Conservation (phyloP, 2,888 invertebrate genomes). For the Drosophila mayaguana region DNA sequence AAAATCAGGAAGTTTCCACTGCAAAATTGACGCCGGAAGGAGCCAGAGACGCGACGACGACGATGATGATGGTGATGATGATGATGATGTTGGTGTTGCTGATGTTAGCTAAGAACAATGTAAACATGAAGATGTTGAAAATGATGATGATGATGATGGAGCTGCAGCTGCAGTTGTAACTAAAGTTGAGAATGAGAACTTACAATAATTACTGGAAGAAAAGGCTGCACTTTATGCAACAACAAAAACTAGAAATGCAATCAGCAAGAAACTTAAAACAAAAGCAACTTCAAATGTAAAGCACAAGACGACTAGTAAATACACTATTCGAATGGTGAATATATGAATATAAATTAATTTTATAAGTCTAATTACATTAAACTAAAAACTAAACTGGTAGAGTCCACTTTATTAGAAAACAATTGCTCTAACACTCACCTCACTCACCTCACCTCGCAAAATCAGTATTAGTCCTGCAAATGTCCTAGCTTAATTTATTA, state of each 20-base stretch:
- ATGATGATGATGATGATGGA: not conserved
- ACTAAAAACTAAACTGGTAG: too few species aligned
- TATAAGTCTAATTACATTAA: not conserved
- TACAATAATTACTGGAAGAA: constrained; percentile 63
- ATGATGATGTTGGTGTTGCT: constrained; percentile 12
- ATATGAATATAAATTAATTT: not conserved
- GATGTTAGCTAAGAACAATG: constrained; percentile 25
- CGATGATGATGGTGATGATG: constrained; percentile 30
- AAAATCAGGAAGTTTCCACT: constrained; percentile 79
- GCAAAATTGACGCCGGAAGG: constrained; percentile 68
- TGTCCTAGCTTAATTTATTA: too few species aligned
- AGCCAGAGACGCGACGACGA: constrained; percentile 53
- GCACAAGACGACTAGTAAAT: constrained; percentile 1
- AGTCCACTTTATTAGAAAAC: too few species aligned
- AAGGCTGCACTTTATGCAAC: constrained; percentile 59
- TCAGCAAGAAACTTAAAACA: constrained; percentile 45
- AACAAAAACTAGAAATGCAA: constrained; percentile 59
- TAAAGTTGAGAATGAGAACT: constrained; percentile 23
- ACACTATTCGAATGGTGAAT: constrained; percentile 8
- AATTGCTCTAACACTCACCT: too few species aligned
- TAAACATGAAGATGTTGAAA: not conserved
- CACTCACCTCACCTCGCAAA: accelerated
- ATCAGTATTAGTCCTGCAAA: too few species aligned
- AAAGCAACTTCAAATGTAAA: constrained; percentile 13
- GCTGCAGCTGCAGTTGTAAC: constrained; percentile 15